A percentile compares a stretch with the other conserved stretches of the same genome.
Conservation (phyloP, 2,797 vertebrate species). For the Gobio occitaniae region DNA sequence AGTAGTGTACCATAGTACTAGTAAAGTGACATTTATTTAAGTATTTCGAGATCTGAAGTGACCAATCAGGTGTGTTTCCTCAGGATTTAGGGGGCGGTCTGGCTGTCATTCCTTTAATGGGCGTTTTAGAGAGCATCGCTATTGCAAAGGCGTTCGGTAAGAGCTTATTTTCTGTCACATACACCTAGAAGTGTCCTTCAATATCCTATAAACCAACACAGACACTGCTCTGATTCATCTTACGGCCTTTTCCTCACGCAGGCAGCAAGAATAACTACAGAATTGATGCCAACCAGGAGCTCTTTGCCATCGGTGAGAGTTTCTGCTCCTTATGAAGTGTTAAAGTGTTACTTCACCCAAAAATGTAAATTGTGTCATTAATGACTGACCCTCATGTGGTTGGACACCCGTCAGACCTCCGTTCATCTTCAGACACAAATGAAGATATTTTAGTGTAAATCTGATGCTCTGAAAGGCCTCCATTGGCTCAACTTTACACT, state of each 20-base stretch:
- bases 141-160: constrained; percentile 95
- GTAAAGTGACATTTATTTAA: not conserved
- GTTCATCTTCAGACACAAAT: no score
- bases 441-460: no score
- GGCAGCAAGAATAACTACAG: constrained; percentile 90
- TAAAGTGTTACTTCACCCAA: not conserved
- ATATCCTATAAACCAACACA: not conserved
- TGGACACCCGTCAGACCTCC: no score
- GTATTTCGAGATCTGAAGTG: not conserved
- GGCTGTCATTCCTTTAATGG: constrained; percentile 91
- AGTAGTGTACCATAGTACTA: not conserved
- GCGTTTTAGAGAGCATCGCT: constrained; percentile 90
- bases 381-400: no score
- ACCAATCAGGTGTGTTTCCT: not conserved
- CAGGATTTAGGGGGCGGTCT: constrained; percentile 89
- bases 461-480: no score
- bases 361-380: no score
- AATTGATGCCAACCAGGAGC: constrained; percentile 90
- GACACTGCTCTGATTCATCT: not conserved
- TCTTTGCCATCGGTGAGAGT: constrained; percentile 87
- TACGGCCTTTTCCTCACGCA: constrained; percentile 62
- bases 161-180: constrained; percentile 22
- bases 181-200: not conserved
- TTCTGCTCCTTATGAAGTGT: not conserved
- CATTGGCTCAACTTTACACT: no score